These are phyloP conservation scores for Lasioglossum vierecki DNA, from an alignment of 2,888 invertebrate genomes.

Conservation along the genomic window DNA sequence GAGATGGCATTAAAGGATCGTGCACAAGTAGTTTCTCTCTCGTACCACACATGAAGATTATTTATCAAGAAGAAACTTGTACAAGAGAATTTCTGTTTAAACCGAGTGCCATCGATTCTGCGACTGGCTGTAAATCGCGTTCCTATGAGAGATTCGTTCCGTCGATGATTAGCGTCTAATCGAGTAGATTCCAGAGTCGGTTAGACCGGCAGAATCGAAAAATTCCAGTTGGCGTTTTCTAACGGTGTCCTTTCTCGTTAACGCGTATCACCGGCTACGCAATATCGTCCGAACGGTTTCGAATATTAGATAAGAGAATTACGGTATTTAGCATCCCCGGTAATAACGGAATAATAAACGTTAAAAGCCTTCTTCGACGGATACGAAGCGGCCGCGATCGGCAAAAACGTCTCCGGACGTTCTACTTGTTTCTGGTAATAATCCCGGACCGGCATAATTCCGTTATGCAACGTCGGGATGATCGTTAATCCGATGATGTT, in stretches of 20 bases:
- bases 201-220: neutral
- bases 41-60: too few relatives aligned
- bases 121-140: neutral
- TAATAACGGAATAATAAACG: slow-evolving; percentile 45
- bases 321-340: slow-evolving; percentile 14
- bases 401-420: slow-evolving; percentile 48
- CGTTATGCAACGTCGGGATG: slow-evolving; percentile 63
- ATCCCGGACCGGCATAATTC: slow-evolving; percentile 54
- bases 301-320: slow-evolving; percentile 42
- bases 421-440: slow-evolving; percentile 57
- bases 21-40: too few relatives aligned
- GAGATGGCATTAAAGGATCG: too few relatives aligned
- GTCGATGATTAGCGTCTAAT: neutral
- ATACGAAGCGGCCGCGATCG: slow-evolving; percentile 12
- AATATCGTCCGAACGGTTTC: neutral
- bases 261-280: slow-evolving; percentile 28
- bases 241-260: slow-evolving; percentile 43
- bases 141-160: neutral
- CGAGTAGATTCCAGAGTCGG: neutral
- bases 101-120: neutral
- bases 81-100: too few relatives aligned
- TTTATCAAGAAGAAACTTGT: too few relatives aligned
- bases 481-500: slow-evolving; percentile 41
- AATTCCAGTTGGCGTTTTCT: slow-evolving; percentile 3
- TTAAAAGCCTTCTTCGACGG: slow-evolving; percentile 29